phyloP scores from a whole-genome alignment of 1,140 invertebrate species.

The Frieseomelitta varia region DNA sequence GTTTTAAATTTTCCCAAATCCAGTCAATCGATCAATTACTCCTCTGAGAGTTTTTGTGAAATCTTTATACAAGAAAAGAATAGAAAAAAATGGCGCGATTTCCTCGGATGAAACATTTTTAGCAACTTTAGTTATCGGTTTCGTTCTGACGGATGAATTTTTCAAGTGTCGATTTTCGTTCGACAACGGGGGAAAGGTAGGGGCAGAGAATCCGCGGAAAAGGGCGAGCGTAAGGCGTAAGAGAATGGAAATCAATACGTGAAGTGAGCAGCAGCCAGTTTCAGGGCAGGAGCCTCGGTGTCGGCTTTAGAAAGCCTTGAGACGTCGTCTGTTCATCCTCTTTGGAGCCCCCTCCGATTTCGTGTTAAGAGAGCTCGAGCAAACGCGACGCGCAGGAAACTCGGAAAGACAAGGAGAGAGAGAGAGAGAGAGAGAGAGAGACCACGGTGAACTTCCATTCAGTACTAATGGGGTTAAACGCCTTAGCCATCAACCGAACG shows the following conservation, averaged over 20 bases:
- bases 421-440: constrained; percentile 41
- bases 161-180: constrained; percentile 28
- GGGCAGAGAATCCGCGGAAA: constrained; percentile 47
- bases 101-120: too few relatives aligned
- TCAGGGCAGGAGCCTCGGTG: constrained; percentile 67
- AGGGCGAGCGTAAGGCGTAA: constrained; percentile 77
- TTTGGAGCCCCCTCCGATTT: constrained; percentile 51
- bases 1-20: too few relatives aligned
- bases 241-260: constrained; percentile 82
- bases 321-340: constrained; percentile 75
- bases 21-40: too few relatives aligned
- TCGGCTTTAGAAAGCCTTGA: constrained; percentile 79
- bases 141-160: too few relatives aligned
- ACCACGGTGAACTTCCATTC: constrained; percentile 72
- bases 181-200: background rate
- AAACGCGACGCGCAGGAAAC: constrained; percentile 31
- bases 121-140: too few relatives aligned
- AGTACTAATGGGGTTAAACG: constrained; percentile 82
- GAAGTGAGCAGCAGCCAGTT: constrained; percentile 80
- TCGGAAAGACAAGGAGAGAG: constrained; percentile 58
- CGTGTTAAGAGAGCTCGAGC: constrained; percentile 63
- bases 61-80: too few relatives aligned
- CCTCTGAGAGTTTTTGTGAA: too few relatives aligned
- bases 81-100: too few relatives aligned
- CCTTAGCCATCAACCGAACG: constrained; percentile 75